These are phyloP conservation scores for Lasioglossum calceatum DNA, from an alignment of 2,888 invertebrate genomes.

Conservation along the genomic window DNA sequence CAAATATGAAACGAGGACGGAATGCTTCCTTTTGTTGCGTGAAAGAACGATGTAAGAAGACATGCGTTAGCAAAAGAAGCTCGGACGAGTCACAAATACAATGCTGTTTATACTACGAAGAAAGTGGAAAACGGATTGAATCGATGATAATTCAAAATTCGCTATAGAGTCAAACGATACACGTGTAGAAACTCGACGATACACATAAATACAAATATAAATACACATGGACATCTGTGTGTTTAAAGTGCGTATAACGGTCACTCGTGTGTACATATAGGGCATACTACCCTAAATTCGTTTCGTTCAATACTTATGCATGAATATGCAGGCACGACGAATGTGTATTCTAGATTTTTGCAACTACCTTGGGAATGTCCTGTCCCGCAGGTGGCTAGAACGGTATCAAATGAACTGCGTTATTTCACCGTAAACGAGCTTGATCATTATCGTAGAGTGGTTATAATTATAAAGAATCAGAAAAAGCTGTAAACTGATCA, in stretches of 20 bases:
- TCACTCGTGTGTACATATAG: conserved; percentile 54
- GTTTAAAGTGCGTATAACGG: conserved; percentile 43
- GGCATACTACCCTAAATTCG: conserved; percentile 35
- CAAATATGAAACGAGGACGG: background rate
- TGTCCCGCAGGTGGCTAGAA: conserved; percentile 95
- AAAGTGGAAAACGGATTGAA: conserved; percentile 9
- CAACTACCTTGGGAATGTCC: conserved; percentile 96
- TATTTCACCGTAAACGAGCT: conserved; percentile 66
- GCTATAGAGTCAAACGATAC: conserved; percentile 17
- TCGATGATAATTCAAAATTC: conserved; percentile 25
- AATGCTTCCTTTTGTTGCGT: conserved; percentile 19
- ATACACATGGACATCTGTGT: conserved; percentile 16
- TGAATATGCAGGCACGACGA: conserved; percentile 63
- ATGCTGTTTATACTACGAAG: conserved; percentile 18
- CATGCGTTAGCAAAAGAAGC: conserved; percentile 60
- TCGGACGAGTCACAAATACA: conserved; percentile 29
- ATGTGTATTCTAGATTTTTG: conserved; percentile 74
- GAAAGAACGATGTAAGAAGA: conserved; percentile 23
- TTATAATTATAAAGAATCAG: conserved; percentile 54
- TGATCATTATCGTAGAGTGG: conserved; percentile 42
- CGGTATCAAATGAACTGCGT: conserved; percentile 77
- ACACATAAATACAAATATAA: conserved; percentile 17
- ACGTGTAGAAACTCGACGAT: conserved; percentile 22
- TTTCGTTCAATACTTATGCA: conserved; percentile 65
- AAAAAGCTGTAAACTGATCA: conserved; percentile 46